Percentiles rank a stretch among this genome's conserved stretches.
phyloP scores from a whole-genome alignment of 1,140 invertebrate species.

The Drosophila aff. region DNA sequence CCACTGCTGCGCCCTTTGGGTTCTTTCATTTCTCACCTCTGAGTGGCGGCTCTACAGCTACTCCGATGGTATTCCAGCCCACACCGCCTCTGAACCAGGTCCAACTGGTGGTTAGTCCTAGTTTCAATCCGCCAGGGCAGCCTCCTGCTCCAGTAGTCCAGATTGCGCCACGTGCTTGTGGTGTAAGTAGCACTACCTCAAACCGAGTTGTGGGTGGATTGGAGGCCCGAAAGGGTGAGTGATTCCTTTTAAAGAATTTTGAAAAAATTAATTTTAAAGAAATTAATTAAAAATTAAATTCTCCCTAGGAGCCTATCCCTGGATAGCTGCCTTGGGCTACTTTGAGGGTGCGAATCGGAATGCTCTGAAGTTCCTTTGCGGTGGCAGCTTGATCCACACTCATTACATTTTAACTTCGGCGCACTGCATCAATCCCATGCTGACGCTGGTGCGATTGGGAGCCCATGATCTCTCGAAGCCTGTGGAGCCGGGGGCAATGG shows the following conservation, averaged over 20 bases:
- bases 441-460: slow-evolving; percentile 86
- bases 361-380: slow-evolving; percentile 89
- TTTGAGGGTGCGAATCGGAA: slow-evolving; percentile 85
- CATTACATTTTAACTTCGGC: slow-evolving; percentile 92
- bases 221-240: slow-evolving; percentile 70
- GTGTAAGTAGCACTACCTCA: slow-evolving; percentile 68
- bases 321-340: slow-evolving; percentile 90
- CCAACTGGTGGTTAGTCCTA: slow-evolving; percentile 13
- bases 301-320: slow-evolving; percentile 88
- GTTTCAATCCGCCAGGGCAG: not conserved
- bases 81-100: slow-evolving; percentile 57
- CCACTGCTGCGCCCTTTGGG: slow-evolving; percentile 17
- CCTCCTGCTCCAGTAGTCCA: not conserved
- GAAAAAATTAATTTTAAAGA: not conserved
- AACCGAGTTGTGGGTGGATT: slow-evolving; percentile 85
- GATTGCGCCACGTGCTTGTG: slow-evolving; percentile 47
- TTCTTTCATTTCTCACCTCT: slow-evolving; percentile 58
- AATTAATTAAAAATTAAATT: not conserved
- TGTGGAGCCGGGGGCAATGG: slow-evolving; percentile 88
- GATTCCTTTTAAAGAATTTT: slow-evolving; percentile 3
- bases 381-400: slow-evolving; percentile 91
- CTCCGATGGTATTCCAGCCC: slow-evolving; percentile 59
- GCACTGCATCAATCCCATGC: slow-evolving; percentile 89
- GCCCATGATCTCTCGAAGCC: slow-evolving; percentile 88
- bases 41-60: slow-evolving; percentile 18